Evolutionary conservation across 2,888 invertebrate genomes (phyloP), one percentile per base, ranked within the genome.

Genomic region (Erpobdella octoculata): DNA sequence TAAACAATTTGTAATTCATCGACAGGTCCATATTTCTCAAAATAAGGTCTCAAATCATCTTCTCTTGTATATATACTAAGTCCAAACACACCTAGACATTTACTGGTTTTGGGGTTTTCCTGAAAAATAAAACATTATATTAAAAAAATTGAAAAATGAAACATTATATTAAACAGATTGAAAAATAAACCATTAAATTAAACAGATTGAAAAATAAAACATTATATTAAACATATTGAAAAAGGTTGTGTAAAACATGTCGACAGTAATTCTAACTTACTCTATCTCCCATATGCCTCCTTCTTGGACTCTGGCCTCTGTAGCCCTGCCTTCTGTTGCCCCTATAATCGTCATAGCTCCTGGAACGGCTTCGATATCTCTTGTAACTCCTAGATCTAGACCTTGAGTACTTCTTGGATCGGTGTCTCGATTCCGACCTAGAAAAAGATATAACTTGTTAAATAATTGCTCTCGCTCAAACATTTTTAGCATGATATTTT

Each of bases 61-160:
- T 96, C 95, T 0, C 92, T 90, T 0, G 96, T 96, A 84, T 91
- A 90, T 71, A 93, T 88, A 80, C 91, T 94, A 72, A 97, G 86
- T 3, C 96, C 96, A 83, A 97, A 97, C 18, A 97, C 90, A 31
- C 97, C 97, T 65, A 97, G 87, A 81, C 95, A 96, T 70, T 91
- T 87, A 61, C 90, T 90, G 2, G 92, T 90, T 75, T 89, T 88
- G 0, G 95, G 94, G 81, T 91, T 89, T 79, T 92, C 91, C 87
- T 88, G 21, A 25, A 21, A 53, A 53, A 53, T 53, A n/a, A n/a
- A 25, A 25, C 21, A 53, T 53, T 21, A 53, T 53, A 53, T 21
- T 53, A 21, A 21, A 53, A 53, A 25, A 25, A 12, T 53, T 53
- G 21, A 21, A 53, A n/a, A n/a, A n/a, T n/a, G n/a, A n/a, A n/a